Base-by-base conservation (phyloP, 1,140 invertebrate genomes). In the Ylistrum balloti region DNA sequence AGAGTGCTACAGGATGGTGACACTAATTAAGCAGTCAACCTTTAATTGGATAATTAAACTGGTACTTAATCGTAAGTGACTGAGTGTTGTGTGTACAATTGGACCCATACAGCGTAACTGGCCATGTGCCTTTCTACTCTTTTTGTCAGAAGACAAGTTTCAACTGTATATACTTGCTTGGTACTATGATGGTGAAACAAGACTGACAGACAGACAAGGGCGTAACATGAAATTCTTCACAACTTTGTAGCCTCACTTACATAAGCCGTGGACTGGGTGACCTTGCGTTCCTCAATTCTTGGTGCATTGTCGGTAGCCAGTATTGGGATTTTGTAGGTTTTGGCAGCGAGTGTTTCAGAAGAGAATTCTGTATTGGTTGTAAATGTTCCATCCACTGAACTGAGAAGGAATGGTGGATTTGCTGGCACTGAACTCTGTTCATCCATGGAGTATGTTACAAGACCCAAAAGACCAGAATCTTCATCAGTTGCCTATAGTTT, bases 391-490 rank as follows among this genome's bases (percentile, higher is more conserved):
- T 88, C 88, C 28, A 17, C 41, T 56, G 86, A 0, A 87, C 89
- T 89, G 2, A 92, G 15, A 28, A 74, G 35, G 89, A 93, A 93
- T 32, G 90, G 90, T 17, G 85, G 33, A 13, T 89, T 48, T 33
- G 32, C 0, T 32, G 34, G 41, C 9, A 48, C 88, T 34, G 38
- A 33, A 33, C 87, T 88, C 22, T 32, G 32, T 3, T 33, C 41
- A 34, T 41, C 28, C 32, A 92, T 86, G 0, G 89, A 88, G 33
- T 92, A 92, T 3, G 35, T 56, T 15, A 94, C 86, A n/a, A 28
- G 28, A 56, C 92, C 93, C 88, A 90, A 90, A 20, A 5, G 33
- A 33, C 91, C 91, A 3, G 35, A 45, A 89, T 94, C 93, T 35
- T 45, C 33, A 48, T 94, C 93, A n/a, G 56, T 89, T 22, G 93